Base-by-base conservation (phyloP, 2,113 vertebrate species). In the Sclerurus mexicanus region DNA sequence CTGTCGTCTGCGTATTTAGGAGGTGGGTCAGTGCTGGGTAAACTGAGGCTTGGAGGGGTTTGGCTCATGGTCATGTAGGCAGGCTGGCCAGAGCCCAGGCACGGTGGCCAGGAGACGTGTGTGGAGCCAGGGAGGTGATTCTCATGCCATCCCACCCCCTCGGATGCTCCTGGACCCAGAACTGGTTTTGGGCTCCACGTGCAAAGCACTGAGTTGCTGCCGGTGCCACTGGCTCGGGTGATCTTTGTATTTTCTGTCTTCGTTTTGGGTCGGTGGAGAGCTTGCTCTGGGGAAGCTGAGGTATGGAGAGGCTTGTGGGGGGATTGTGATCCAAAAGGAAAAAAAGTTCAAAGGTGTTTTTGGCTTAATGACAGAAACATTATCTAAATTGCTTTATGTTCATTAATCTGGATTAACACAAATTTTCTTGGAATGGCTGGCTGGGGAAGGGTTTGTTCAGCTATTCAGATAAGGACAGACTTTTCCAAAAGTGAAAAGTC, bases 341-440 rank as follows among this genome's bases (percentile, higher is more conserved):
- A 79, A 95, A 55, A 76, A 96, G 89, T 97, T 96, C 96, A 96
- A 96, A 97, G 91, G 90, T 93, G 95, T 83, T 88, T 87, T 90
- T 73, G 78, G 63, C 85, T 95, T 93, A 94, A 94, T 83, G 87
- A 31, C 17, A 82, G 96, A n/a, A n/a, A n/a, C n/a, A n/a, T 96
- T 96, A 96, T 95, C 96, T 97, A 89, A 94, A 97, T 96, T 97
- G 95, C 86, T 96, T 96, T 84, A 58, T 96, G 92, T 95, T 96
- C 31, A 1, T 94, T 97, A 97, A 97, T 97, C 94, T 95, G 95
- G 93, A 96, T 97, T 97, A 97, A 78, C 64, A 62, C 85, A 96
- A 96, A 96, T 87, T 94, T 93, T 91, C 59, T 73, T 69, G 75
- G 93, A 93, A 46, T 2, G 33, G 90, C 66, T 78, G 78, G 20